Percentiles rank a stretch among this genome's conserved stretches.
Evolutionary conservation across 2,113 vertebrate species (phyloP).

Genomic region (Castor canadensis): DNA sequence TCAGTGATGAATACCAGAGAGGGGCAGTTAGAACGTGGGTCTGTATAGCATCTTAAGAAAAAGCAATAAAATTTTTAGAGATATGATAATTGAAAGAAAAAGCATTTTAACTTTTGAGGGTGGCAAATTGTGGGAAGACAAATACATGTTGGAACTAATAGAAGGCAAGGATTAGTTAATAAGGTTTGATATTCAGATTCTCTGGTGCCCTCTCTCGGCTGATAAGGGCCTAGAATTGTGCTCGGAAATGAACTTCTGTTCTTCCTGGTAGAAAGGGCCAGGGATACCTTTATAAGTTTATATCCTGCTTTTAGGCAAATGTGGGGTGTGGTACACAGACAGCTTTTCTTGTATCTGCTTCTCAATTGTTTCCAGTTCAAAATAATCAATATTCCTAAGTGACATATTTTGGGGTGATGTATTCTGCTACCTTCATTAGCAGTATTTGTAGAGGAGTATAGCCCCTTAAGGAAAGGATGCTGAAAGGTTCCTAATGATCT

Average conservation of each 20-base stretch:
- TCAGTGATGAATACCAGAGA: not conserved
- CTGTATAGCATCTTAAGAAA: not conserved
- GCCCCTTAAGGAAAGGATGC: not conserved
- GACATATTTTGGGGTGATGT: not conserved
- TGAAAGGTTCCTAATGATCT: not conserved
- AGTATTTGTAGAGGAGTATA: not conserved
- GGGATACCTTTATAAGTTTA: not conserved
- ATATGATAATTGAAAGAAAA: not conserved
- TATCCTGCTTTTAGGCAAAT: not conserved
- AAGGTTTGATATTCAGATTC: not conserved
- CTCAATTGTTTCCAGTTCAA: not conserved
- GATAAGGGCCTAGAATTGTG: too few relatives aligned
- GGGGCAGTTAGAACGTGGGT: not conserved
- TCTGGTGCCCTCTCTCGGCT: too few relatives aligned
- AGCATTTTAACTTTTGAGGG: not conserved
- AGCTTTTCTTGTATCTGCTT: not conserved
- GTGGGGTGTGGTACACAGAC: too few relatives aligned
- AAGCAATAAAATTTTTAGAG: not conserved
- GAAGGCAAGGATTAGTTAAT: not conserved
- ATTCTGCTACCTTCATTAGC: not conserved
- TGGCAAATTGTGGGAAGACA: not conserved
- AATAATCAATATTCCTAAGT: not conserved
- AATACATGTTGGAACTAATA: not conserved
- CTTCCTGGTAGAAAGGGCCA: not conserved
- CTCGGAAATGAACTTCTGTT: not conserved